Conservation (phyloP, 2,797 vertebrate genomes). For the Lates japonicus region DNA sequence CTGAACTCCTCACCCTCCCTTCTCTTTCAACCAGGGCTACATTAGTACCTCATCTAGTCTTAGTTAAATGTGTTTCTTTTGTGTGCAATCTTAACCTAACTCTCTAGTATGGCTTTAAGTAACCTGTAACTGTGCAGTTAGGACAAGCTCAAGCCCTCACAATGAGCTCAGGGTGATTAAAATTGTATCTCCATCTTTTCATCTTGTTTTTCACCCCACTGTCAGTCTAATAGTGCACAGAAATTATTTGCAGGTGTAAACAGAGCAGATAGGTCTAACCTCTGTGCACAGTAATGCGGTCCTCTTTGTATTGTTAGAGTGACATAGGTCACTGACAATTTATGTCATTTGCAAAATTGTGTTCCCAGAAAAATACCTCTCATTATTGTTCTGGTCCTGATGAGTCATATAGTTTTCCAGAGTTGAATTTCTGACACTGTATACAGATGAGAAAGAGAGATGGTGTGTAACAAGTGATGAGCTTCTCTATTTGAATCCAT, state of each 20-base stretch:
- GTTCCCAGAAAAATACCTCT: slow-evolving; percentile 30
- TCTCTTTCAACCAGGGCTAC: not conserved
- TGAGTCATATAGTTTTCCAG: slow-evolving; percentile 11
- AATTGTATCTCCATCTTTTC: slow-evolving; percentile 26
- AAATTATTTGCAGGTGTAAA: slow-evolving; percentile 51
- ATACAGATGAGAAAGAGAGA: slow-evolving; percentile 22
- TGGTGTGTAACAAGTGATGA: not conserved
- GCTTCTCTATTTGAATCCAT: slow-evolving; percentile 13
- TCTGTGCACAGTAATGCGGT: not conserved
- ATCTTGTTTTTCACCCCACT: slow-evolving; percentile 26
- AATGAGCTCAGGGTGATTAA: slow-evolving; percentile 33
- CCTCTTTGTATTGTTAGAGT: slow-evolving; percentile 23
- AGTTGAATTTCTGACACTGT: slow-evolving; percentile 5
- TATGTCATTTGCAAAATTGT: slow-evolving; percentile 44
- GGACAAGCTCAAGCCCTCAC: slow-evolving; percentile 22
- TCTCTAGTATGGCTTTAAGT: not conserved
- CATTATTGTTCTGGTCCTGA: slow-evolving; percentile 8
- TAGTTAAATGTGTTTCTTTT: slow-evolving; percentile 15
- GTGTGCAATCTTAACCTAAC: not conserved
- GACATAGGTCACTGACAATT: slow-evolving; percentile 44
- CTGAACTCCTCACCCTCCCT: slow-evolving; percentile 12
- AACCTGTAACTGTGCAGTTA: slow-evolving; percentile 17
- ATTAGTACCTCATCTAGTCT: slow-evolving; percentile 31
- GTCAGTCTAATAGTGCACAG: slow-evolving; percentile 26
- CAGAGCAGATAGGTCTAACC: slow-evolving; percentile 33